Evolutionary conservation across 2,888 invertebrate species (phyloP).

Genomic region (Acleris holmiana): DNA sequence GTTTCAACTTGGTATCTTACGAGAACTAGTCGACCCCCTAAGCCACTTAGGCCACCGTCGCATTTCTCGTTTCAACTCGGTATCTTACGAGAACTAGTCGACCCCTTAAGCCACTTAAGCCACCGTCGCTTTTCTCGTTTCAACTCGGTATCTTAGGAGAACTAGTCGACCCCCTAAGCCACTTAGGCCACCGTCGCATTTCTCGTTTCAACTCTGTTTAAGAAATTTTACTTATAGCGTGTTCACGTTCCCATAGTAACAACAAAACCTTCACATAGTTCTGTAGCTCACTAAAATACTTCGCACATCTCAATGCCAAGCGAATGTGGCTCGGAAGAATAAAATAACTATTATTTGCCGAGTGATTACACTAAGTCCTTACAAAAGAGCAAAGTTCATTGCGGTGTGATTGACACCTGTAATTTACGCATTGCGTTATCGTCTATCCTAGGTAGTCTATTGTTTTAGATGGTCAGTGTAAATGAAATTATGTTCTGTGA

Average conservation of each 20-base stretch:
- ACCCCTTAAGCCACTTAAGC: no score
- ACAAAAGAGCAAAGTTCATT: conserved; percentile 50
- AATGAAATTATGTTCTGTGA: neutral
- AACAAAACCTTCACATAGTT: conserved; percentile 25
- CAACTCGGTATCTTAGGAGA: no score
- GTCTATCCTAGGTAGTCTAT: conserved; percentile 21
- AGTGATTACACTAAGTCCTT: conserved; percentile 44
- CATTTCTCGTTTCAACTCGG: no score
- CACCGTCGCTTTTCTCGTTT: no score
- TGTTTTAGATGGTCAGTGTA: conserved; percentile 27
- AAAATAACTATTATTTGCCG: conserved; percentile 44
- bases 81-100: no score
- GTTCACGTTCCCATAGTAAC: conserved; percentile 9
- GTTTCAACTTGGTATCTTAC: no score
- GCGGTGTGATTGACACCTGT: conserved; percentile 41
- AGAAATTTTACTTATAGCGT: neutral
- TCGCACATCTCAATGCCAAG: conserved; percentile 33
- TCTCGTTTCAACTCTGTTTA: neutral
- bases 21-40: no score
- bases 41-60: no score
- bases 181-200: no score
- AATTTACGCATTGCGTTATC: conserved; percentile 26
- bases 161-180: no score
- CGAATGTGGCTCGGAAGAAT: conserved; percentile 19
- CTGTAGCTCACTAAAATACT: conserved; percentile 19